A percentile compares a stretch with the other conserved stretches of the same genome.
These are phyloP conservation scores for Piliocolobus tephrosceles DNA, from an alignment of 2,113 vertebrate genomes.

Conservation along the genomic window DNA sequence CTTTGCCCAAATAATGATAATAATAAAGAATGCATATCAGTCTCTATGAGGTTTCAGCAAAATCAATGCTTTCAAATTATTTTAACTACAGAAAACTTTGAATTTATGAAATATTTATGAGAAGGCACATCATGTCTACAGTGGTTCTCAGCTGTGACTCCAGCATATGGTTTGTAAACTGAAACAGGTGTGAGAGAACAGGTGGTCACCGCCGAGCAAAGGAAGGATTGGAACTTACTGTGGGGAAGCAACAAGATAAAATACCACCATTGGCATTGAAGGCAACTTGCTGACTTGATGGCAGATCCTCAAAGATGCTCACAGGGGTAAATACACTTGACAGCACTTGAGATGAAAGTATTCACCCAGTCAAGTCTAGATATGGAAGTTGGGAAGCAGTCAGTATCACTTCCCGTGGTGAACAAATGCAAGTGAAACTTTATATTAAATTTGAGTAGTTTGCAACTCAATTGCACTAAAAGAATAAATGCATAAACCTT, in stretches of 20 bases:
- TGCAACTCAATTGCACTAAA: not conserved
- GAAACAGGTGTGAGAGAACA: slow-evolving; percentile 87
- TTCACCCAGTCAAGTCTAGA: not conserved
- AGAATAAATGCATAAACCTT: not conserved
- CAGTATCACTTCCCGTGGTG: not conserved
- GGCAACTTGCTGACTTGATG: slow-evolving; percentile 53
- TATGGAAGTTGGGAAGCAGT: not conserved
- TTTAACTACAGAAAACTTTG: slow-evolving; percentile 70
- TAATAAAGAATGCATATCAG: slow-evolving; percentile 55
- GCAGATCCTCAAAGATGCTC: slow-evolving; percentile 62
- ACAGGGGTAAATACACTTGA: not conserved
- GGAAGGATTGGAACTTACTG: slow-evolving; percentile 71
- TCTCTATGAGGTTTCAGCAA: slow-evolving; percentile 66
- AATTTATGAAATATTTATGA: slow-evolving; percentile 85
- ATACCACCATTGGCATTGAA: slow-evolving; percentile 50
- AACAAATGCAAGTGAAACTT: not conserved
- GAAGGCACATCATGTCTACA: slow-evolving; percentile 75
- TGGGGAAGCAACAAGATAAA: slow-evolving; percentile 58
- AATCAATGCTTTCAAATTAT: slow-evolving; percentile 77
- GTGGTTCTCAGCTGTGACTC: slow-evolving; percentile 81
- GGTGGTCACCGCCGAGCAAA: slow-evolving; percentile 82
- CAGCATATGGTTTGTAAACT: slow-evolving; percentile 89
- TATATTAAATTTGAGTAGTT: not conserved
- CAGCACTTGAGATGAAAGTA: slow-evolving; percentile 25
- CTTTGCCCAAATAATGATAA: slow-evolving; percentile 58